phyloP scores from a whole-genome alignment of 2,797 vertebrate genomes.

The Ctenosaura bakeri region DNA sequence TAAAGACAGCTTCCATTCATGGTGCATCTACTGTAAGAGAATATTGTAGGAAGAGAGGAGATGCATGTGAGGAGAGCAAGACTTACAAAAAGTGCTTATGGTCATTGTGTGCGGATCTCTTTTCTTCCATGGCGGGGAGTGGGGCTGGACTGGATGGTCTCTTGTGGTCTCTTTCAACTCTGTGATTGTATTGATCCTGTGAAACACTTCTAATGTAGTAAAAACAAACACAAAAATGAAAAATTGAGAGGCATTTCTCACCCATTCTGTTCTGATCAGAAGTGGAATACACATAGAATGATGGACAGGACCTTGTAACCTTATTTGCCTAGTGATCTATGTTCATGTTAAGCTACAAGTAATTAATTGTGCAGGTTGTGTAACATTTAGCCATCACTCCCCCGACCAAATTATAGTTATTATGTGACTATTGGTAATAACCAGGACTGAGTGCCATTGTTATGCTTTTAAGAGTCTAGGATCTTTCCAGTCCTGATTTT shows the following conservation, averaged over 20 bases:
- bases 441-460: neutral
- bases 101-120: neutral
- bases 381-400: neutral
- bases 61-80: neutral
- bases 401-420: neutral
- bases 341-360: neutral
- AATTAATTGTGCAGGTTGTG: neutral
- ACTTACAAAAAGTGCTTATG: neutral
- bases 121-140: no score
- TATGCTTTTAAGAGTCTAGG: neutral
- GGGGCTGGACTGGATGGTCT: no score
- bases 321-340: neutral
- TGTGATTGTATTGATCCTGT: no score
- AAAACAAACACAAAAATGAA: neutral
- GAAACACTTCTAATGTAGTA: neutral
- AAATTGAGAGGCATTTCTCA: neutral
- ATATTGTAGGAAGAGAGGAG: neutral
- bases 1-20: neutral
- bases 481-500: neutral
- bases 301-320: neutral
- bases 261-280: no score
- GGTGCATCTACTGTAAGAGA: neutral
- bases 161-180: no score
- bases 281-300: neutral
- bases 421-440: neutral